Percentiles rank a stretch among this genome's conserved stretches.
phyloP scores from a whole-genome alignment of 2,113 vertebrate genomes.

The Triplophysa dalaica region DNA sequence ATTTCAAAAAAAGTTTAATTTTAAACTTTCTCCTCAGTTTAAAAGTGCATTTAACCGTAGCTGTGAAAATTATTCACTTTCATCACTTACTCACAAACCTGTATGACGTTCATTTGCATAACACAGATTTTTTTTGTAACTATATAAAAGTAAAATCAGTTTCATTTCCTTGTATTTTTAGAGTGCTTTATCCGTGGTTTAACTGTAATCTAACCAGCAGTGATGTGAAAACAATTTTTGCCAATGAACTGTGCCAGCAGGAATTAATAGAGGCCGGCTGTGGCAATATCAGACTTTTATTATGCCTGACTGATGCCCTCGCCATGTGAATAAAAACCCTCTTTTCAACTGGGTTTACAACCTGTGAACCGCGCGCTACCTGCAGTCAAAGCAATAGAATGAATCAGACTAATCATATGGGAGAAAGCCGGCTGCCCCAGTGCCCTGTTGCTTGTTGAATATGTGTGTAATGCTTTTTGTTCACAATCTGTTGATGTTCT shows the following conservation, averaged over 20 bases:
- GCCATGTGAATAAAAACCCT: constrained; percentile 15
- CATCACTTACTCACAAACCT: too few relatives aligned
- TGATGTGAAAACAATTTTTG: neutral
- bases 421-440: constrained; percentile 2
- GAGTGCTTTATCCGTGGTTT: neutral
- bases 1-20: too few relatives aligned
- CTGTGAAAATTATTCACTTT: too few relatives aligned
- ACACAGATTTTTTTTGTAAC: too few relatives aligned
- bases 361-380: constrained; percentile 10
- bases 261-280: constrained; percentile 1
- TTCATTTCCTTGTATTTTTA: neutral
- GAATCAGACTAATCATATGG: constrained; percentile 3
- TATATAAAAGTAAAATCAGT: neutral
- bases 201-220: neutral
- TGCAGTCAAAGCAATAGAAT: neutral
- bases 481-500: constrained; percentile 45
- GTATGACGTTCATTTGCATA: too few relatives aligned
- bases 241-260: neutral
- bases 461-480: constrained; percentile 33
- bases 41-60: too few relatives aligned
- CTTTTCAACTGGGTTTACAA: constrained; percentile 8
- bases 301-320: constrained; percentile 68
- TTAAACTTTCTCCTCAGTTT: too few relatives aligned
- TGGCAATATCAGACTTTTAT: constrained; percentile 25
- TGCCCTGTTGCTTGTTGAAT: constrained; percentile 63